A percentile compares a stretch with the other conserved stretches of the same genome.
Evolutionary conservation across 2,888 invertebrate genomes (phyloP).

Genomic region (Sinopyrophorus schimmeli): DNA sequence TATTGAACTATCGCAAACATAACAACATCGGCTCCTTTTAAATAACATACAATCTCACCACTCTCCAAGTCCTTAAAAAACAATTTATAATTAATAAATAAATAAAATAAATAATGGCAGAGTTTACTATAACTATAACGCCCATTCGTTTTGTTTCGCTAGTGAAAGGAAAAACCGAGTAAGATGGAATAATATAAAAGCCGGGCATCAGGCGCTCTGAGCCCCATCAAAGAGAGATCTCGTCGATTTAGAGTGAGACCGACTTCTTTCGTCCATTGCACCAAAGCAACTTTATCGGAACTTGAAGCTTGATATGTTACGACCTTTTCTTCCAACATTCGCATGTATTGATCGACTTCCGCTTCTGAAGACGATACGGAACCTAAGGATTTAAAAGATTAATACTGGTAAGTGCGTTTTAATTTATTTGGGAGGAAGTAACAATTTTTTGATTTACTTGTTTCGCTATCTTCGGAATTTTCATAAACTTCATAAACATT

Average conservation of each 20-base stretch:
- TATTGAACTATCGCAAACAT: constrained; percentile 89
- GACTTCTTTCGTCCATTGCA: constrained; percentile 82
- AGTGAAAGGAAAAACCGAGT: constrained; percentile 83
- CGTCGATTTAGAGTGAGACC: constrained; percentile 74
- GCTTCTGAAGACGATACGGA: constrained; percentile 58
- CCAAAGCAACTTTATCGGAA: constrained; percentile 91
- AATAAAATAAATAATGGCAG: too few species aligned
- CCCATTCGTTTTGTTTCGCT: constrained; percentile 93
- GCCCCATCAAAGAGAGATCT: constrained; percentile 68
- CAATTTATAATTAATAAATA: too few species aligned
- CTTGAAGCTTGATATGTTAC: constrained; percentile 73
- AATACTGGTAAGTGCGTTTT: background rate
- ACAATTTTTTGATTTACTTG: constrained; percentile 32
- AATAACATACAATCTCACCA: constrained; percentile 89
- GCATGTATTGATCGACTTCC: constrained; percentile 57
- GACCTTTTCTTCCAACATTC: constrained; percentile 36
- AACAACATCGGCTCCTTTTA: constrained; percentile 98
- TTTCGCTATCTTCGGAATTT: constrained; percentile 47
- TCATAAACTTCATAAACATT: constrained; percentile 98
- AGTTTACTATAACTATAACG: constrained; percentile 74
- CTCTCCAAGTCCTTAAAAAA: constrained; percentile 66
- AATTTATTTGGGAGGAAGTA: background rate
- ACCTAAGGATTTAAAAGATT: too few species aligned
- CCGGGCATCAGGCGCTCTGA: constrained; percentile 66
- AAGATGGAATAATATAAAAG: constrained; percentile 68